Base-by-base conservation (phyloP, 2,113 vertebrate species). In the Platysternon megacephalum region DNA sequence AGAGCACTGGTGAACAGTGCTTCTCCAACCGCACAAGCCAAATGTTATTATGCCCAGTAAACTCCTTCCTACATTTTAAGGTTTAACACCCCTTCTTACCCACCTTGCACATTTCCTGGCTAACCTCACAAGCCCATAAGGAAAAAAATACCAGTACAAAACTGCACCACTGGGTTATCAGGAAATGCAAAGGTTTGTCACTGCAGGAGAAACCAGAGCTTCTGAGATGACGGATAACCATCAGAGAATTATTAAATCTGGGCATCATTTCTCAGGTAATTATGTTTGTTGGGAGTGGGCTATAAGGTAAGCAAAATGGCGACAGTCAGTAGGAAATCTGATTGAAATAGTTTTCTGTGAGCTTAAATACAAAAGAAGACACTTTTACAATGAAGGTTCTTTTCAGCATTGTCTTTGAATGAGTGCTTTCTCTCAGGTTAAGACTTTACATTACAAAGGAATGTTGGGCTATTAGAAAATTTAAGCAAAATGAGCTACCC, bases 161-260 rank as follows among this genome's bases (percentile, higher is more conserved):
- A 86, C 48, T 68, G 10, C 6, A 86, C 26, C 35, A n/a, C 52
- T 39, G 76, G 55, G 48, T 79, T 93, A 74, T 49, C 81, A 74
- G n/a, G 35, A 96, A 93, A 94, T 28, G 93, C 65, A 91, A 89
- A 95, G 81, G 89, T 83, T 88, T 88, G 4, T 74, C 82, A 88
- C 93, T 81, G 35, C 49, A 86, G 93, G 95, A 93, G 88, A 82
- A 93, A 78, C 52, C 80, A 65, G 89, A 85, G 94, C 85, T 72
- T 92, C 83, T 32, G 29, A 94, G 86, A 94, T 82, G 84, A 93
- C 81, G 84, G 82, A 4, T 51, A 93, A 55, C 6, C 39, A 84
- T 92, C 29, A 21, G 80, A 82, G 56, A 94, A 96, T 93, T 96
- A 95, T 87, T 97, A 52, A 55, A 93, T 53, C 76, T 74, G 72